Percentiles rank a stretch among this genome's conserved stretches.
Conservation (phyloP, 2,113 vertebrate species). For the Peromyscus leucopus region DNA sequence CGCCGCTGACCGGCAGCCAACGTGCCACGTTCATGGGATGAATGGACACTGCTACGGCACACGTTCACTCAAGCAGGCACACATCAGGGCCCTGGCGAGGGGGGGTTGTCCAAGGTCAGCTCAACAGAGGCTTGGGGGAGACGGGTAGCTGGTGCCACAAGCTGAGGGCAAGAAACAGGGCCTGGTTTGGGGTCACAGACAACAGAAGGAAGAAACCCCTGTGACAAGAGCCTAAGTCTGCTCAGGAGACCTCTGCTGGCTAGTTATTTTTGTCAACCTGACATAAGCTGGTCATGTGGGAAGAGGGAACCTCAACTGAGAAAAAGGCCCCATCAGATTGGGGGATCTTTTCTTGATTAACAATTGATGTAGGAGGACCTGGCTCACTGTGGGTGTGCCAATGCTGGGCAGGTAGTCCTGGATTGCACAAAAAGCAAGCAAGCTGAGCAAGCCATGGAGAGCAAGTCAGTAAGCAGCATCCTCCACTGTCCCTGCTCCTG, state of each 20-base stretch:
- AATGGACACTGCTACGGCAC: conserved; percentile 62
- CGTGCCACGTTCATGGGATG: conserved; percentile 64
- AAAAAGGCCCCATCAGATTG: not conserved
- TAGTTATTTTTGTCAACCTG: not conserved
- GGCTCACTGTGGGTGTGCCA: not conserved
- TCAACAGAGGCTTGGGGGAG: not conserved
- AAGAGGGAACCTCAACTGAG: not conserved
- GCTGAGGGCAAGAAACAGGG: not conserved
- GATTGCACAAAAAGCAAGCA: not conserved
- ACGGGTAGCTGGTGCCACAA: not conserved
- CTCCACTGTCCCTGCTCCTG: not conserved
- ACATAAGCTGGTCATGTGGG: not conserved
- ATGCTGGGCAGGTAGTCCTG: not conserved
- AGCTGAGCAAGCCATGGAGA: not conserved
- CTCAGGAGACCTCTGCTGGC: not conserved
- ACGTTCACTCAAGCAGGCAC: conserved; percentile 14
- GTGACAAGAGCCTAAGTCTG: not conserved
- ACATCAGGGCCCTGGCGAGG: not conserved
- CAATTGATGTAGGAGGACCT: not conserved
- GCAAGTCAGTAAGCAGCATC: not conserved
- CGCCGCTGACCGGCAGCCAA: not conserved
- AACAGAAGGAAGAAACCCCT: not conserved
- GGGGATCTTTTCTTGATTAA: not conserved
- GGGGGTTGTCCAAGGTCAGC: not conserved
- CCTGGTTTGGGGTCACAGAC: not conserved